phyloP scores from a whole-genome alignment of 2,113 vertebrate species.

The Hepsetus odoe region DNA sequence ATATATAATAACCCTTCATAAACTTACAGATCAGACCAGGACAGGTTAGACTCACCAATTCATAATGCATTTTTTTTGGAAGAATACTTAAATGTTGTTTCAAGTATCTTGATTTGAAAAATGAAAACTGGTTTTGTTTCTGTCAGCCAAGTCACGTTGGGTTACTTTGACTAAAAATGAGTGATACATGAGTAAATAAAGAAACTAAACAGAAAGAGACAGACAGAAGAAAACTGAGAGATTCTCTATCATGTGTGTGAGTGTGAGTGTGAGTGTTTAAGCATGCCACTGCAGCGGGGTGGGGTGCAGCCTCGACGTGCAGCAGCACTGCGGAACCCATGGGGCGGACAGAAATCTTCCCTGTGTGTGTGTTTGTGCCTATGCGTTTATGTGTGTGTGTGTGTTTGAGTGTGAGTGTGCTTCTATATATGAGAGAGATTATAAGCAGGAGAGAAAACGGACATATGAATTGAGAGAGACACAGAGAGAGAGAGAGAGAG shows the following conservation, averaged over 20 bases:
- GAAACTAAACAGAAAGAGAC: too few species aligned
- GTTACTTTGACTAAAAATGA: too few species aligned
- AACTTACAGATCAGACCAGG: too few species aligned
- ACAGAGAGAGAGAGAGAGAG: background rate
- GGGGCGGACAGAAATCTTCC: slow-evolving; percentile 36
- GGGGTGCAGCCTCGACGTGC: slow-evolving; percentile 52
- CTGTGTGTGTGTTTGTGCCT: background rate
- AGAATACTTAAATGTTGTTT: too few species aligned
- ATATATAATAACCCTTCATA: too few species aligned
- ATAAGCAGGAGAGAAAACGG: background rate
- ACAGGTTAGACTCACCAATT: too few species aligned
- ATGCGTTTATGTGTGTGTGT: background rate
- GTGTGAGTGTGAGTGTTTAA: slow-evolving; percentile 41
- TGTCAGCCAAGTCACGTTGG: too few species aligned
- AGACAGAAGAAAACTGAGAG: background rate
- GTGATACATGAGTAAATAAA: background rate
- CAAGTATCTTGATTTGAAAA: too few species aligned
- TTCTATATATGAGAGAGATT: background rate
- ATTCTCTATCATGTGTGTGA: background rate
- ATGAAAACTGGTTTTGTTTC: too few species aligned
- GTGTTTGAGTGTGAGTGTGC: background rate
- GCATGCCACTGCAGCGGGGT: slow-evolving; percentile 56
- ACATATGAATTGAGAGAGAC: too few species aligned
- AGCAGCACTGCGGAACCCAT: slow-evolving; percentile 54
- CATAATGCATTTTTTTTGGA: too few species aligned